phyloP scores from a whole-genome alignment of 2,113 vertebrate species.

The Tragelaphus strepsiceros region DNA sequence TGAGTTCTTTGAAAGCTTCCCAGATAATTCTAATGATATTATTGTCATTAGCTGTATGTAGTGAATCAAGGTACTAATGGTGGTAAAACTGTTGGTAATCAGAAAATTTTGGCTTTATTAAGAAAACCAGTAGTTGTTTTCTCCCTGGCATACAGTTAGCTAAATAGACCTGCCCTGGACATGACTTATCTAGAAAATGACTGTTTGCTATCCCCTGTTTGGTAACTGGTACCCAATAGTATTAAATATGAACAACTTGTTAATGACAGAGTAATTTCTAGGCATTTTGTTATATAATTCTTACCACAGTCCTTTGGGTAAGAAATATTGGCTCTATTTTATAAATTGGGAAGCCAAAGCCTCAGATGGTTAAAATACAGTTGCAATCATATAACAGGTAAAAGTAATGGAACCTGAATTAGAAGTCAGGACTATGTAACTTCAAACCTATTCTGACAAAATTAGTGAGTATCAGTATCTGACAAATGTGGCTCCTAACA shows the following conservation, averaged over 20 bases:
- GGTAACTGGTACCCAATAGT: neutral
- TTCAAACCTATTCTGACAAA: neutral
- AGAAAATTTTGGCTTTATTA: constrained; percentile 11
- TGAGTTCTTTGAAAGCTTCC: constrained; percentile 28
- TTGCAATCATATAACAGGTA: neutral
- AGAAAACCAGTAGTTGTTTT: constrained; percentile 10
- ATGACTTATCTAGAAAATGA: neutral
- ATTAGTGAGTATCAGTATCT: neutral
- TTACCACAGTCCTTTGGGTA: neutral
- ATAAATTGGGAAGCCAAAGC: neutral
- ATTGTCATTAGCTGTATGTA: constrained; percentile 8
- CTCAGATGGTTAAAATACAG: neutral
- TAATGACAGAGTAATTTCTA: neutral
- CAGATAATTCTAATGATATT: neutral
- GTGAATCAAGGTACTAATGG: neutral
- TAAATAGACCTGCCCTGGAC: neutral
- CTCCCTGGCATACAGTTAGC: neutral
- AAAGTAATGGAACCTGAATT: neutral
- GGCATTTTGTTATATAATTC: neutral
- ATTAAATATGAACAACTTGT: neutral
- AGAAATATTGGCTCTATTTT: neutral
- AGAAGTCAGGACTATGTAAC: neutral
- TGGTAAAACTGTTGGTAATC: constrained; percentile 26
- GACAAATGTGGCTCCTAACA: neutral
- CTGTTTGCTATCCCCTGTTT: neutral